Evolutionary conservation across 1,140 invertebrate species (phyloP), one percentile per base, ranked within the genome.

Genomic region (Euura lappo): DNA sequence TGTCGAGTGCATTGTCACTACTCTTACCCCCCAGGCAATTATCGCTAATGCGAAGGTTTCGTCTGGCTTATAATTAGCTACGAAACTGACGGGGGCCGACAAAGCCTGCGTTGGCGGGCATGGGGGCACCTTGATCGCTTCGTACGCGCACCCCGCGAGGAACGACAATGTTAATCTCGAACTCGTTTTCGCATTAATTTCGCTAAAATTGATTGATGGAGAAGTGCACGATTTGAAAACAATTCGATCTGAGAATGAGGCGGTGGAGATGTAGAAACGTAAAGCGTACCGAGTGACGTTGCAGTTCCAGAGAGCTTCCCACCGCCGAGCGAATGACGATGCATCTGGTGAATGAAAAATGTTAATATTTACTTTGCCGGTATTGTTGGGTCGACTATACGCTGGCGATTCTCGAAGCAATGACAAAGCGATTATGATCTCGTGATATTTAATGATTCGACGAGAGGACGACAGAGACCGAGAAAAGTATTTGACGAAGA

Each of bases 361-460:
- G 77, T 74, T 76, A 82, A 83, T 83, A 83, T 85, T 84, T 81
- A 78, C 79, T 80, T 78, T 76, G 73, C 75, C 77, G 74, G 74
- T 60, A 11, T 60, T 60, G 51, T 60, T 11, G 13, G 13, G 51
- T n/a, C 28, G 51, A 60, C 51, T 60, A 60, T 60, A 60, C 51
- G 10, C 2, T 60, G 8, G 13, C 13, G 51, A 28, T 28, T 60
- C 51, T 60, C 51, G 8, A n/a, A 60, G 51, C 51, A 60, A 60
- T 60, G 51, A 60, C 51, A 60, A 60, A 60, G 51, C 51, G 13
- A 60, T 60, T 60, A 60, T 60, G 3, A 60, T 68, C 44, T 42
- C 44, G 8, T 42, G 66, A 68, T 11, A 68, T 68, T 28, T 28
- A 68, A 68, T 68, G 44, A 68, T 68, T 68, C 11, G 28, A 68